Evolutionary conservation across 2,888 invertebrate species (phyloP).

Genomic region (Troilus luridus): DNA sequence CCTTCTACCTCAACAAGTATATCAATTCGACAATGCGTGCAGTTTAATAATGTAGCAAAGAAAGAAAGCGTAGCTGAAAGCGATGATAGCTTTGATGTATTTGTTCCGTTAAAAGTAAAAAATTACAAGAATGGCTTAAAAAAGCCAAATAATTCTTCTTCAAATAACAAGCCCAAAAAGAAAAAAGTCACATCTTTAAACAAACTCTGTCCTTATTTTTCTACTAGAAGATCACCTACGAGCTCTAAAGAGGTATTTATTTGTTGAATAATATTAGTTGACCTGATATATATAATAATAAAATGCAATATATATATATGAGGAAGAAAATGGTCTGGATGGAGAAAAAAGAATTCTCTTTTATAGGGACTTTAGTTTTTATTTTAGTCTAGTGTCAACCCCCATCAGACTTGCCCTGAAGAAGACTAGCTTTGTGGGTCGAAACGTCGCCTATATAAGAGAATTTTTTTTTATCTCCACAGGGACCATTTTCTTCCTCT

Average conservation of each 20-base stretch:
- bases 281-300: too few species aligned
- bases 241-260: conserved; percentile 47
- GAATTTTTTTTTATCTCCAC: too few species aligned
- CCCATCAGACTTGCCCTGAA: too few species aligned
- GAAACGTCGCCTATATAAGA: too few species aligned
- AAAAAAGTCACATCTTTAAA: conserved; percentile 13
- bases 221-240: not conserved
- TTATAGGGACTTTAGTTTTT: too few species aligned
- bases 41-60: not conserved
- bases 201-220: conserved; percentile 52
- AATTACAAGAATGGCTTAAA: conserved; percentile 19
- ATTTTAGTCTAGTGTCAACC: too few species aligned
- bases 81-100: conserved; percentile 55
- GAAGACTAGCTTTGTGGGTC: too few species aligned
- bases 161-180: not conserved
- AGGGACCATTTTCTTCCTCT: too few species aligned
- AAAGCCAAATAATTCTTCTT: not conserved
- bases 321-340: too few species aligned
- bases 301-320: too few species aligned
- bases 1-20: not conserved
- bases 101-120: conserved; percentile 36
- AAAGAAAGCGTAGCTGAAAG: not conserved
- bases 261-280: not conserved
- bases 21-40: not conserved
- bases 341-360: too few species aligned